Evolutionary conservation across 1,140 invertebrate genomes (phyloP).

Genomic region (Venturia canescens): DNA sequence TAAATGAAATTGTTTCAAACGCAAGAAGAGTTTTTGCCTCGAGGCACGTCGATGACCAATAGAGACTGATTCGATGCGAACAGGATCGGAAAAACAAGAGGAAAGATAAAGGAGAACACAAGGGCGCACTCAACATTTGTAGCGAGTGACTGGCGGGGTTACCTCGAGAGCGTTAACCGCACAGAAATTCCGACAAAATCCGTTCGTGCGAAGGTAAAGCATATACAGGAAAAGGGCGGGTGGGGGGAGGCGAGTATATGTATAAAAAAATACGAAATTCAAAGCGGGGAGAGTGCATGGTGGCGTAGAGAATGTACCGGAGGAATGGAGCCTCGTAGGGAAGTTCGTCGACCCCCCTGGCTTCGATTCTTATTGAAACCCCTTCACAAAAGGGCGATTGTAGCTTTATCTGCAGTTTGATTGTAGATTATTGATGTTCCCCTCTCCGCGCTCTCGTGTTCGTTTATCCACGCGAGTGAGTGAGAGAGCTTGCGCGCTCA

Average conservation of each 20-base stretch:
- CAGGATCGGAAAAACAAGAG: not conserved
- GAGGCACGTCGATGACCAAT: too few relatives aligned
- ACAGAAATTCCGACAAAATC: slow-evolving; percentile 18
- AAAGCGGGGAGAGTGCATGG: not conserved
- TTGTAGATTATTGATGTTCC: slow-evolving; percentile 77
- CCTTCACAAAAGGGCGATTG: slow-evolving; percentile 74
- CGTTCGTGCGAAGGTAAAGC: slow-evolving; percentile 38
- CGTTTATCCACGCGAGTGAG: slow-evolving; percentile 68
- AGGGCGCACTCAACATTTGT: not conserved
- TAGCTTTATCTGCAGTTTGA: slow-evolving; percentile 77
- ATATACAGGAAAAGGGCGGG: slow-evolving; percentile 41
- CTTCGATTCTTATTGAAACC: slow-evolving; percentile 73
- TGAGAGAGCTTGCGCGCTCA: slow-evolving; percentile 68
- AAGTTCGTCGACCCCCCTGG: slow-evolving; percentile 56
- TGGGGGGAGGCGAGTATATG: too few relatives aligned
- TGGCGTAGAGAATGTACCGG: slow-evolving; percentile 61
- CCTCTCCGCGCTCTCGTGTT: slow-evolving; percentile 68
- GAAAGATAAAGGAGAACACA: not conserved
- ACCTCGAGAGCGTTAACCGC: slow-evolving; percentile 19
- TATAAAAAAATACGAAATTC: not conserved
- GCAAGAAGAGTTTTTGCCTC: too few relatives aligned
- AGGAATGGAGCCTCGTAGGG: slow-evolving; percentile 57
- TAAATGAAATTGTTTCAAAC: too few relatives aligned
- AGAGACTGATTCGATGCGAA: not conserved
- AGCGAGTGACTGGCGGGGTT: not conserved